These are phyloP conservation scores for Notospermus geniculatus DNA, from an alignment of 1,140 invertebrate genomes.

Conservation along the genomic window DNA sequence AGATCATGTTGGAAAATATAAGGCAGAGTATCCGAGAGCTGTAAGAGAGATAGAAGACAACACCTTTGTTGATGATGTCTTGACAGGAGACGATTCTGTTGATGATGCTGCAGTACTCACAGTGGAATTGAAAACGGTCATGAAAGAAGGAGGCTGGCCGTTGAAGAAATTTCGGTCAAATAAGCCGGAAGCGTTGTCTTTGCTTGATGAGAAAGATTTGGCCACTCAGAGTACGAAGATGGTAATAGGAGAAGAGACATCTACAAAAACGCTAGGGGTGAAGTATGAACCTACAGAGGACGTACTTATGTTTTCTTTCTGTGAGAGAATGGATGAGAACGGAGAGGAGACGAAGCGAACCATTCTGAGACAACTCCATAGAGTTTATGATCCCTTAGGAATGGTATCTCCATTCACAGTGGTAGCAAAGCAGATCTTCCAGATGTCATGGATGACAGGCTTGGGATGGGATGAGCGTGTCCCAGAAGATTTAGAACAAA, in stretches of 20 bases:
- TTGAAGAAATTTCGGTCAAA: constrained; percentile 6
- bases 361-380: neutral
- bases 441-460: neutral
- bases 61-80: constrained; percentile 8
- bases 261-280: neutral
- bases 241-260: neutral
- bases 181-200: neutral
- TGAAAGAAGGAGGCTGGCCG: neutral
- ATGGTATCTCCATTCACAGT: neutral
- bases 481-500: neutral
- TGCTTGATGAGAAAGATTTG: neutral
- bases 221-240: neutral
- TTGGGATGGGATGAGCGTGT: neutral
- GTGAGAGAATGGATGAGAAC: neutral
- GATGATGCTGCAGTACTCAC: neutral
- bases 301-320: neutral
- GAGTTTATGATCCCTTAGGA: neutral
- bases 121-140: neutral
- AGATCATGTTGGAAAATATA: neutral
- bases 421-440: neutral
- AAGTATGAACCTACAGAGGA: neutral
- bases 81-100: neutral
- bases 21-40: neutral
- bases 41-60: neutral
- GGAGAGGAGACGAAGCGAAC: neutral